Evolutionary conservation across 2,797 vertebrate genomes (phyloP).

Genomic region (Pangasius djambal): DNA sequence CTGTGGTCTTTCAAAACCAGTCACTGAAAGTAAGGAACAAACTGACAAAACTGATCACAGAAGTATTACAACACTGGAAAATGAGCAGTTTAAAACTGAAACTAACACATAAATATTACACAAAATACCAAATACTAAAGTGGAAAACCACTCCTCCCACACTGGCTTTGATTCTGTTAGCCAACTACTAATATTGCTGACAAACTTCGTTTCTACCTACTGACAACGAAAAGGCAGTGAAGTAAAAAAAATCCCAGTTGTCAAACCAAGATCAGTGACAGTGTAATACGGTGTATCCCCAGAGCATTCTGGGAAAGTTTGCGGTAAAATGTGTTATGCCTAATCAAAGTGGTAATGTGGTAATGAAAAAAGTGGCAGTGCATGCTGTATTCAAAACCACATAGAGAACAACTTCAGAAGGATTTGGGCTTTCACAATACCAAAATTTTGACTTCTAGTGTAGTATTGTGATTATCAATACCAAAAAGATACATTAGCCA

Average conservation of each 20-base stretch:
- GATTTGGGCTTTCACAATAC: background rate
- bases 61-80: background rate
- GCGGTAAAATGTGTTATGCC: conserved; percentile 29
- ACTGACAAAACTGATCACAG: background rate
- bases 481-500: too few relatives aligned
- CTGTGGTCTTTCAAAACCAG: background rate
- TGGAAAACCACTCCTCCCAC: conserved; percentile 1
- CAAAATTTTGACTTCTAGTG: background rate
- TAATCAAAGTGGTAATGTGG: conserved; percentile 39
- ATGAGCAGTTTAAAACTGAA: background rate
- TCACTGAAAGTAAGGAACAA: background rate
- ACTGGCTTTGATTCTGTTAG: background rate
- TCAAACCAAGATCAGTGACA: conserved; percentile 36
- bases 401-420: conserved; percentile 6
- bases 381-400: conserved; percentile 29
- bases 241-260: conserved; percentile 25
- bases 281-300: conserved; percentile 43
- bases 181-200: background rate
- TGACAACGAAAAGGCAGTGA: background rate
- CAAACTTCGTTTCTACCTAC: background rate
- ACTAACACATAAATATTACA: background rate
- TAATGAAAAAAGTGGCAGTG: conserved; percentile 34
- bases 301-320: conserved; percentile 31
- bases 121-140: background rate
- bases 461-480: background rate